These are phyloP conservation scores for Scleropages formosus DNA, from an alignment of 2,797 vertebrate species.

Conservation along the genomic window DNA sequence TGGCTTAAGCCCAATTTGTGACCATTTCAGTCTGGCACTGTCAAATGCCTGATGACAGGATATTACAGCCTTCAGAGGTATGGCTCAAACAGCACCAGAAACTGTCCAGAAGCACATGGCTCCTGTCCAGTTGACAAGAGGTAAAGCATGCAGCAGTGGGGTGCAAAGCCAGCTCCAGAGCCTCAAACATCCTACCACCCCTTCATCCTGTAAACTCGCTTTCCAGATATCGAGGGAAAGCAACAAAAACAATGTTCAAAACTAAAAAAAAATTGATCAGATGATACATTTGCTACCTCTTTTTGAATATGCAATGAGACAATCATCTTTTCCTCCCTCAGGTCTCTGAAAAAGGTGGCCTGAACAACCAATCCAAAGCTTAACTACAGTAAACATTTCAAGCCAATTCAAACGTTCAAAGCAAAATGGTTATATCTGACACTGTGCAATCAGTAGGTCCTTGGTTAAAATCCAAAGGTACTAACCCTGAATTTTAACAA, in stretches of 20 bases:
- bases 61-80: constrained; percentile 50
- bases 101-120: constrained; percentile 31
- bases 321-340: too few species aligned
- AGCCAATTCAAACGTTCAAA: too few species aligned
- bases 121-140: constrained; percentile 24
- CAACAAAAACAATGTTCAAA: neutral
- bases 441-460: too few species aligned
- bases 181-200: neutral
- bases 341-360: too few species aligned
- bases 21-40: constrained; percentile 53
- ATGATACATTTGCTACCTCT: too few species aligned
- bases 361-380: too few species aligned
- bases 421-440: too few species aligned
- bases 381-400: too few species aligned
- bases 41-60: constrained; percentile 64
- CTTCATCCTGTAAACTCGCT: neutral
- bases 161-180: neutral
- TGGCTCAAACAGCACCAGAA: constrained; percentile 52
- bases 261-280: neutral
- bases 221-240: neutral
- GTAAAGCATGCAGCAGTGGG: neutral
- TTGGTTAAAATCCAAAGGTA: too few species aligned
- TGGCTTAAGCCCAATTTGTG: constrained; percentile 55
- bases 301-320: too few species aligned
- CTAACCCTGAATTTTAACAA: too few species aligned